Percentiles rank a stretch among this genome's conserved stretches.
Conservation (phyloP, 2,113 vertebrate species). For the Pluvianellus socialis region DNA sequence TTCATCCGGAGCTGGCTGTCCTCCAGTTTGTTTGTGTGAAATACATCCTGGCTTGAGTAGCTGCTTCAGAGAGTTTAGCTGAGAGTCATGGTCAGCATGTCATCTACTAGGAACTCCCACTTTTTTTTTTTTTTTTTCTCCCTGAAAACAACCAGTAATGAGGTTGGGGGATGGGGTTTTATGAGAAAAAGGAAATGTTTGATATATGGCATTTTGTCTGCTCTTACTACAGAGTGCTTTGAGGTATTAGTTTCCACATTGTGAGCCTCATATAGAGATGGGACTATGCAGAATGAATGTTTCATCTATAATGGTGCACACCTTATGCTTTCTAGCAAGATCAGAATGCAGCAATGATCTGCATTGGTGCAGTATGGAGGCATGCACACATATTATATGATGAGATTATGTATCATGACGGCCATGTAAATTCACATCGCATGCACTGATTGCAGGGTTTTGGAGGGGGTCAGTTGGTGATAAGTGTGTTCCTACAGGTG, state of each 20-base stretch:
- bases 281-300: not conserved
- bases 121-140: not conserved
- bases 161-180: not conserved
- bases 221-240: not conserved
- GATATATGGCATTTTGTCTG: not conserved
- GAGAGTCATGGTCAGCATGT: not conserved
- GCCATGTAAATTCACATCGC: not conserved
- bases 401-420: not conserved
- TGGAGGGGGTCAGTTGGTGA: not conserved
- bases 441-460: not conserved
- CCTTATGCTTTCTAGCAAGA: not conserved
- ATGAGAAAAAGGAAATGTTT: not conserved
- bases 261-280: not conserved
- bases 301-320: not conserved
- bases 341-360: not conserved
- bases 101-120: not conserved
- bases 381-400: not conserved
- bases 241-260: not conserved
- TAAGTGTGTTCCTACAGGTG: not conserved
- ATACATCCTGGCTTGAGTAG: not conserved
- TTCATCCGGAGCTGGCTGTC: not conserved
- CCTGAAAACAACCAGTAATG: not conserved
- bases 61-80: not conserved
- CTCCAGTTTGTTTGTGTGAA: not conserved
- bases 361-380: not conserved